Percentiles rank a stretch among this genome's conserved stretches.
Conservation (phyloP, 2,113 vertebrate species). For the Engystomops pustulosus region DNA sequence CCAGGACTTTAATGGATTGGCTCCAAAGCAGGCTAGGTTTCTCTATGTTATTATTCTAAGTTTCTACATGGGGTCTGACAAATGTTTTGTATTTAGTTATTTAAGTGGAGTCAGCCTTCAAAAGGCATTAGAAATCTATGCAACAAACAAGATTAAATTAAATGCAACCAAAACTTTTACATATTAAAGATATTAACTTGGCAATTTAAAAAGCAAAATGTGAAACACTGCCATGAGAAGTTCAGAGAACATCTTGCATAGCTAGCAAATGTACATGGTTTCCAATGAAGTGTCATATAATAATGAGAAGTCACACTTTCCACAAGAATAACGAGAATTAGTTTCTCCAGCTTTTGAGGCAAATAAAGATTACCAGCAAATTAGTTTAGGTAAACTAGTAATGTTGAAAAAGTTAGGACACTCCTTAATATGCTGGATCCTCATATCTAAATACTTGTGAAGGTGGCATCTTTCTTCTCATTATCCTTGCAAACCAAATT, state of each 20-base stretch:
- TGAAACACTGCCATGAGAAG: too few species aligned
- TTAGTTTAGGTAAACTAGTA: background rate
- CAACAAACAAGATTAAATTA: background rate
- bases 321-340: background rate
- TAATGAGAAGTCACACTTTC: background rate
- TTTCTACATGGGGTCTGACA: background rate
- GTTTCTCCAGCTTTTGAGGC: background rate
- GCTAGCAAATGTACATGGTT: background rate
- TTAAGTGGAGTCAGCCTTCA: constrained; percentile 5
- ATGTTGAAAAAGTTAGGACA: background rate
- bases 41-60: too few species aligned
- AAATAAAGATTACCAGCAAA: background rate
- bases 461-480: background rate
- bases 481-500: background rate
- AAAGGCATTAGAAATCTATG: background rate
- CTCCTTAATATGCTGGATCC: background rate
- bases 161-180: too few species aligned
- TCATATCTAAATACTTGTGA: background rate
- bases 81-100: background rate
- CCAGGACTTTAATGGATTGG: too few species aligned
- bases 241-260: background rate
- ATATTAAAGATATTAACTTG: background rate
- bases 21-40: too few species aligned
- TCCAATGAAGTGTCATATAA: background rate
- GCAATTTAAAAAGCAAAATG: too few species aligned